These are phyloP conservation scores for Cheilinus undulatus DNA, from an alignment of 2,113 vertebrate genomes.

Conservation along the genomic window DNA sequence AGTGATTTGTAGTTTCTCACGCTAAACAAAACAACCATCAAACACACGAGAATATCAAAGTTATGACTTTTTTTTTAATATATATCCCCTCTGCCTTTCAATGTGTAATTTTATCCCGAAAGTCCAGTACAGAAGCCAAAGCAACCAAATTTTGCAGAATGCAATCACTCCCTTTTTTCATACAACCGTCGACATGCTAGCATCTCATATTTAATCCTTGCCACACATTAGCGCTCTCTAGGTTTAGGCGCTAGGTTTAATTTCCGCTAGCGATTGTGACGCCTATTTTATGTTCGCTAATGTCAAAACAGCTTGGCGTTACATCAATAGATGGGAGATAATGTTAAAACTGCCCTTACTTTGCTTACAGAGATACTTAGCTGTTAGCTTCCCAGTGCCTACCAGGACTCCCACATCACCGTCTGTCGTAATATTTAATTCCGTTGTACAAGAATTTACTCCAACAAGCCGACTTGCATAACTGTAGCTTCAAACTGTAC, in stretches of 20 bases:
- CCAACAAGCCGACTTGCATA: background rate
- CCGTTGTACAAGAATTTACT: background rate
- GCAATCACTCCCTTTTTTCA: background rate
- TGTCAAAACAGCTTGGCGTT: background rate
- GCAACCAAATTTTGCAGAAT: background rate
- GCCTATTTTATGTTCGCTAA: background rate
- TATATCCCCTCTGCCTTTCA: no score
- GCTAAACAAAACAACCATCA: background rate
- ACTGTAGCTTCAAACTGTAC: background rate
- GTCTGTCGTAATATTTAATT: background rate
- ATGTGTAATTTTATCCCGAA: no score
- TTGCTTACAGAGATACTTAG: background rate
- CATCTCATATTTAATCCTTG: no score
- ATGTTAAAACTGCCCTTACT: background rate
- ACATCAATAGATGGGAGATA: background rate
- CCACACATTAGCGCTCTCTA: background rate
- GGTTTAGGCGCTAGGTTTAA: background rate
- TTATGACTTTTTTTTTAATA: background rate
- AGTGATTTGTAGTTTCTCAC: constrained; percentile 19
- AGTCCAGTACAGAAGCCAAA: background rate
- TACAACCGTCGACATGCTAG: background rate
- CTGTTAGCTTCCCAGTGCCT: constrained; percentile 17
- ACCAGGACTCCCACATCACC: background rate
- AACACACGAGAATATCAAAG: background rate
- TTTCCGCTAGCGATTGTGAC: no score